Evolutionary conservation across 92 coral and sea anemone genomes (phyloP), one percentile per base, ranked within the genome.

Genomic region (Metridium senile): DNA sequence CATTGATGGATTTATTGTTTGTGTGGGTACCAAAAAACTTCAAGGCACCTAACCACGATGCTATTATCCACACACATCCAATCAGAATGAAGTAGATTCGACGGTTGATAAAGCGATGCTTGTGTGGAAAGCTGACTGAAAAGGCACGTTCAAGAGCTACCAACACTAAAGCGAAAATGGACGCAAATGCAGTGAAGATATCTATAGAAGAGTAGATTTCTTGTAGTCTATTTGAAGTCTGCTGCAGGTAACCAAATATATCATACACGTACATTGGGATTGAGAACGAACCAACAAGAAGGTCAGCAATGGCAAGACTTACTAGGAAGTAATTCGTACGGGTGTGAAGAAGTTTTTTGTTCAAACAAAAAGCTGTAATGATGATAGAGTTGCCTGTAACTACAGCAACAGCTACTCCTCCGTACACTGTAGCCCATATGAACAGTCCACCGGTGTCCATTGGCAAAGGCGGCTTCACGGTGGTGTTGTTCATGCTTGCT

Each of bases 281-380:
- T 18, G 93, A 89, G 49, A 86, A 87, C 27, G 87, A 88, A 74
- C 97, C 97, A 13, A 91, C 91, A 70, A 91, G 85, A 65, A 91
- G 59, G 71, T 91, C 97, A 26, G 97, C 97, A 70, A 91, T 77
- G 26, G 89, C 87, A n/a, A 91, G 88, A 76, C 97, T 91, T 45
- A 91, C 91, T 1, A 91, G 56, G 84, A 91, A 91, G 81, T 88
- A 91, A 58, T 91, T 91, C 18, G 97, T 91, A 70, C 97, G 91
- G 70, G 84, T 81, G 76, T 65, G 89, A n/a, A 90, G 84, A 22
- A 91, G 87, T 71, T 84, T 89, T 64, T 32, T 81, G 73, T 88
- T 91, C 25, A 80, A 74, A 66, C 89, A 81, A 74, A 91, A 91
- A 31, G 97, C 93, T 33, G 91, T 75, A 67, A 91, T 76, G 74